Base-by-base conservation (phyloP, 2,113 vertebrate species). In the Ahaetulla prasina region DNA sequence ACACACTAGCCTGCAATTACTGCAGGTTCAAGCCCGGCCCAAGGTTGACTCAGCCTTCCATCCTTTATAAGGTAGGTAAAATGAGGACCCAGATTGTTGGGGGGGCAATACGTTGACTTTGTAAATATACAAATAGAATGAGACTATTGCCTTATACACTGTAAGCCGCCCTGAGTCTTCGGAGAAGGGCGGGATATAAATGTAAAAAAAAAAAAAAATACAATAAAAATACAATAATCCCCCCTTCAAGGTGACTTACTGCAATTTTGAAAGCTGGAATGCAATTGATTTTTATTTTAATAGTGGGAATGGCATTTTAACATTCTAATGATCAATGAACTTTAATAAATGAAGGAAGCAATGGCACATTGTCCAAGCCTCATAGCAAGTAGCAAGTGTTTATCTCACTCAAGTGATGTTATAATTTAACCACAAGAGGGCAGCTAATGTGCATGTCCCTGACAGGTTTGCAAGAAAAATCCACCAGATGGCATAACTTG, bases 401-500 rank as follows among this genome's bases (percentile, higher is more conserved):
- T 68, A 35, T 68, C 8, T 27, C 30, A 30, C 6, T 4, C 9
- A 49, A n/a, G 16, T 39, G 50, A 8, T 85, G 23, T 91, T 90
- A 84, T 85, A 52, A 63, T 90, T 53, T 25, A 39, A 84, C 96
- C 97, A 95, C 96, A 60, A 25, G 96, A 93, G 96, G 96, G 97
- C 96, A 94, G 47, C 52, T 80, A 89, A 92, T 87, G 89, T 4
- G 10, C 2, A 27, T 39, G 45, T 10, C 3, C 35, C 8, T 54
- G 22, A 9, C 0, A 92, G 90, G 55, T 85, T 95, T 94, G 63
- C 27, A 92, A 60, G 47, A 87, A 95, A 93, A 6, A 12, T 89
- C 94, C 97, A 96, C 96, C 93, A 96, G 96, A 94, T 97, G 97
- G 95, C 92, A 92, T 87, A 57, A 22, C 54, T 91, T 55, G 10